Percentiles rank a stretch among this genome's conserved stretches.
These are phyloP conservation scores for Catostomus latipinnis DNA, from an alignment of 2,797 vertebrate species.

Conservation along the genomic window DNA sequence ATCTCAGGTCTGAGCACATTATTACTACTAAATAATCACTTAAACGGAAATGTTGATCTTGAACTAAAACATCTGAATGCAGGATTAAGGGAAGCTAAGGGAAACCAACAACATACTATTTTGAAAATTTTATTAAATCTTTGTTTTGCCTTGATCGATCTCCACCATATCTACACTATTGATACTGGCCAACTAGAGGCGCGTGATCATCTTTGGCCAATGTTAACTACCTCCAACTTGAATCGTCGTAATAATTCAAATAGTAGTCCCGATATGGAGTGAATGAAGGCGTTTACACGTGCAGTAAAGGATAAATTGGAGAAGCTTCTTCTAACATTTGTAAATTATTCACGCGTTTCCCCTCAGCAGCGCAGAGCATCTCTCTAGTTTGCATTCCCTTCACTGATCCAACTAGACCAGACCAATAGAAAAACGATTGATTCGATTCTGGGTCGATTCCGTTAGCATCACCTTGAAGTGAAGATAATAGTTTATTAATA, in stretches of 20 bases:
- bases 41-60: background rate
- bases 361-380: conserved; percentile 44
- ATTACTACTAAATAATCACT: background rate
- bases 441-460: no score
- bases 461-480: no score
- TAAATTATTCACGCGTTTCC: conserved; percentile 62
- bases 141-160: conserved; percentile 18
- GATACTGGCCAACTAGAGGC: conserved; percentile 19
- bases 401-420: conserved; percentile 40
- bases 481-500: no score
- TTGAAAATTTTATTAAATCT: background rate
- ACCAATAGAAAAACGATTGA: conserved; percentile 36
- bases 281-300: conserved; percentile 26
- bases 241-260: conserved; percentile 1
- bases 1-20: background rate
- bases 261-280: conserved; percentile 17
- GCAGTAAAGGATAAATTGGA: conserved; percentile 15
- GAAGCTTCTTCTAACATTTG: conserved; percentile 52
- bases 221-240: background rate
- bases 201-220: conserved; percentile 28
- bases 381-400: conserved; percentile 46
- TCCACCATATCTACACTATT: conserved; percentile 50
- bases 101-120: background rate
- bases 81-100: background rate
- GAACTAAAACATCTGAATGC: background rate